A percentile compares a stretch with the other conserved stretches of the same genome.
These are phyloP conservation scores for Trematomus bernacchii DNA, from an alignment of 2,797 vertebrate species.

Conservation along the genomic window DNA sequence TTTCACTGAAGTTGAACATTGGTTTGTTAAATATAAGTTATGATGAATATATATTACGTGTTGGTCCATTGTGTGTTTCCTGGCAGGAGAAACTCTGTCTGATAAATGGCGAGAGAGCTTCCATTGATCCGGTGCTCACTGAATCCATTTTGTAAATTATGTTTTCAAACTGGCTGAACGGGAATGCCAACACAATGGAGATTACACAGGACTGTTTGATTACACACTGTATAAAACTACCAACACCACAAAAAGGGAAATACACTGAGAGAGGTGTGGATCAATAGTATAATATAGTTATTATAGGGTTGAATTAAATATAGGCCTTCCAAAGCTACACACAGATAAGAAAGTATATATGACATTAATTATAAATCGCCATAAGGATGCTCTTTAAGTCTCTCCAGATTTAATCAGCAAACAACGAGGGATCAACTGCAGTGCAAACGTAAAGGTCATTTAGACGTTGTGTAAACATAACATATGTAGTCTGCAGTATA, in stretches of 20 bases:
- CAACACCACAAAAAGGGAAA: background rate
- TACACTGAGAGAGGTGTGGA: background rate
- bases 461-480: background rate
- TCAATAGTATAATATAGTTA: background rate
- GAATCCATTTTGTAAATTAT: conserved; percentile 71
- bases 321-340: background rate
- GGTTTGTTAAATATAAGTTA: background rate
- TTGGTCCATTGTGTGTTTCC: conserved; percentile 23
- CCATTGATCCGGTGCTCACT: conserved; percentile 50
- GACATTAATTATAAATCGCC: background rate
- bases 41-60: conserved; percentile 17
- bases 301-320: conserved; percentile 3
- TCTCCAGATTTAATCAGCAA: conserved; percentile 19
- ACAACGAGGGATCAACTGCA: background rate
- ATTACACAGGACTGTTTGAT: conserved; percentile 22
- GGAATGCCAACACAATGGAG: conserved; percentile 43
- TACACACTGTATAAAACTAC: conserved; percentile 21
- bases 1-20: too few relatives aligned
- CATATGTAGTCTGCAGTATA: background rate
- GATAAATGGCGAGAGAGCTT: conserved; percentile 21
- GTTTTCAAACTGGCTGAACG: conserved; percentile 47
- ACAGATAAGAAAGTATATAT: conserved; percentile 3
- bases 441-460: conserved; percentile 10
- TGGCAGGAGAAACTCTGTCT: conserved; percentile 19
- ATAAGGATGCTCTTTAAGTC: conserved; percentile 1